These are phyloP conservation scores for Jaculus jaculus DNA, from an alignment of 2,113 vertebrate genomes.

Conservation along the genomic window DNA sequence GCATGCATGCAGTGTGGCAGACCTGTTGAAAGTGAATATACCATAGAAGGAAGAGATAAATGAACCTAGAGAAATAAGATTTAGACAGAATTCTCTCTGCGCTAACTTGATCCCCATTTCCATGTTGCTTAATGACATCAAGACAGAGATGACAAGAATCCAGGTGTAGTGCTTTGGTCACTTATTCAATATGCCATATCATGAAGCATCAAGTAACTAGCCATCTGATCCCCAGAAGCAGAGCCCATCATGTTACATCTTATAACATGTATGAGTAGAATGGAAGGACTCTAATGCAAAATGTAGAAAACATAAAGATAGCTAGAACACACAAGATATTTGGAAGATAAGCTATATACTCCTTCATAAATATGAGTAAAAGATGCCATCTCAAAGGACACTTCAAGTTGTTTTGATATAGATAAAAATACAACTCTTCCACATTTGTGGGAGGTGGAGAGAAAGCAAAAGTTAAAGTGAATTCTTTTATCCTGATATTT, in stretches of 20 bases:
- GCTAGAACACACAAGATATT: not conserved
- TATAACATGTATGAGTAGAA: not conserved
- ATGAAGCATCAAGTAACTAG: not conserved
- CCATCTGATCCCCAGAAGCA: not conserved
- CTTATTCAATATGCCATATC: not conserved
- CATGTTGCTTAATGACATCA: not conserved
- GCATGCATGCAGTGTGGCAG: rapidly evolving
- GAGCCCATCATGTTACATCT: not conserved
- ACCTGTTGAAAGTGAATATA: too few species aligned
- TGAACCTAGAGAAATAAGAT: not conserved
- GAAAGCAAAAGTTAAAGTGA: not conserved
- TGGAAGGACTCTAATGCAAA: not conserved
- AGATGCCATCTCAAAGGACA: not conserved
- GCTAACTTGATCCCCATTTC: not conserved
- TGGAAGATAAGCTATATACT: not conserved
- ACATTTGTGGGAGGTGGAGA: not conserved
- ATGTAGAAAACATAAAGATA: not conserved
- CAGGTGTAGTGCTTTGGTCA: not conserved
- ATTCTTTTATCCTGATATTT: too few species aligned
- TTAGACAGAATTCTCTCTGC: not conserved
- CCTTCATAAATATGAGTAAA: not conserved
- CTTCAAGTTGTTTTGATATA: not conserved
- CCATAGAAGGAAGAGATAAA: not conserved
- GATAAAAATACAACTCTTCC: not conserved
- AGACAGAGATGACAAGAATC: not conserved